Conservation (phyloP, 1,140 invertebrate species). For the Heliconius eleuchia region DNA sequence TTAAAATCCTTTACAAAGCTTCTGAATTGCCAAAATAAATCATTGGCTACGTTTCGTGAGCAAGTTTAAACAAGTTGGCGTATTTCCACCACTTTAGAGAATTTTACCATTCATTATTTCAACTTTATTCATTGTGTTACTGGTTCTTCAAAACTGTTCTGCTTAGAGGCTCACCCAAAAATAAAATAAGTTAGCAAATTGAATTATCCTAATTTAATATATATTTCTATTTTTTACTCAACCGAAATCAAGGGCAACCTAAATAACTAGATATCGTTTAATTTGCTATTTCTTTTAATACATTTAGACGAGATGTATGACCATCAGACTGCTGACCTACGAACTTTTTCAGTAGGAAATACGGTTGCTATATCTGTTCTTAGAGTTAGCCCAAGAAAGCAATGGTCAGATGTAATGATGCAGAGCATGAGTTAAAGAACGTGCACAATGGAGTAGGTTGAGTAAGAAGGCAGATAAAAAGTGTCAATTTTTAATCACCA, state of each 20-base stretch:
- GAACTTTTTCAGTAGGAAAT: no score
- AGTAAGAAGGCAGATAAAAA: no score
- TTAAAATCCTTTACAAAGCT: slow-evolving; percentile 13
- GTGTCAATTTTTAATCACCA: no score
- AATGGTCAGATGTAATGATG: no score
- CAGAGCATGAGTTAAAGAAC: no score
- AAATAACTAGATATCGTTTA: no score
- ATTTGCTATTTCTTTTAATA: no score
- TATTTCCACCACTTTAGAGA: slow-evolving; percentile 24
- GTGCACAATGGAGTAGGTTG: no score
- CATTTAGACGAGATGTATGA: no score
- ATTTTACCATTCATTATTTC: slow-evolving; percentile 25
- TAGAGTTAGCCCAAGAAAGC: no score
- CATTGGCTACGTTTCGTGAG: slow-evolving; percentile 25
- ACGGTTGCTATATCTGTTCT: no score
- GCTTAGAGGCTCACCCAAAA: background rate
- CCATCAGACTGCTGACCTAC: no score
- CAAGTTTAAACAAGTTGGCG: slow-evolving; percentile 33
- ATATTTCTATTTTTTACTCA: background rate
- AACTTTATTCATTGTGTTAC: slow-evolving; percentile 16
- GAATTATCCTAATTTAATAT: background rate
- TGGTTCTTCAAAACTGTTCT: background rate
- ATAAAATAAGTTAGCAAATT: background rate
- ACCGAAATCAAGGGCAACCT: background rate
- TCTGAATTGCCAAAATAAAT: slow-evolving; percentile 23